A percentile compares a stretch with the other conserved stretches of the same genome.
Conservation (phyloP, 2,888 invertebrate genomes). For the Lydus trimaculatus region DNA sequence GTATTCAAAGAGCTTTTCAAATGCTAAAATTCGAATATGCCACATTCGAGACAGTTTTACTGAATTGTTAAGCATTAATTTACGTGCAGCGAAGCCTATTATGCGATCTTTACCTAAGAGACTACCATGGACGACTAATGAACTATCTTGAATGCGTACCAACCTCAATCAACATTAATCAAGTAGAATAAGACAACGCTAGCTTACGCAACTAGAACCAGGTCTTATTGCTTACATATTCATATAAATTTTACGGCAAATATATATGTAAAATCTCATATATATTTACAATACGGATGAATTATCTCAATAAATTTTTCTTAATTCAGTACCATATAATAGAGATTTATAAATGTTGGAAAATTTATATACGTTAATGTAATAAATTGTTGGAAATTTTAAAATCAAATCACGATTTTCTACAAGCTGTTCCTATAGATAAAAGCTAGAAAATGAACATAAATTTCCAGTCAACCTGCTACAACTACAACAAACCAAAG, state of each 20-base stretch:
- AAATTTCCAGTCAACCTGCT: neutral
- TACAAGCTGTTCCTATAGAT: constrained; percentile 1
- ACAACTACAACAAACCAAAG: constrained; percentile 1
- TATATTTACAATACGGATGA: neutral
- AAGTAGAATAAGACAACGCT: neutral
- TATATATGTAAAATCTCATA: neutral
- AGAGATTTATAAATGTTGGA: neutral
- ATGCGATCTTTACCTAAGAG: neutral
- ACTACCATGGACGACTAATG: neutral
- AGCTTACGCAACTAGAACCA: neutral
- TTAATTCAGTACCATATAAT: neutral
- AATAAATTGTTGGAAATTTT: constrained; percentile 1
- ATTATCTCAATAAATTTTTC: neutral
- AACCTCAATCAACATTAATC: constrained; percentile 1
- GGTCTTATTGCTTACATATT: neutral
- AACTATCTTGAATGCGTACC: constrained; percentile 2
- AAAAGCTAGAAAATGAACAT: constrained; percentile 2
- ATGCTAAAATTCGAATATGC: neutral
- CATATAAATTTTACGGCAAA: neutral
- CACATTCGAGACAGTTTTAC: neutral
- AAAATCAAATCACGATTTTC: neutral
- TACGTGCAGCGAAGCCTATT: neutral
- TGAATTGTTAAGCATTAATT: neutral
- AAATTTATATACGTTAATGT: neutral
- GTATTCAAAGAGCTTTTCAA: too few relatives aligned